phyloP scores from a whole-genome alignment of 92 coral and sea anemone species.

The Anthopleura xanthogrammica region DNA sequence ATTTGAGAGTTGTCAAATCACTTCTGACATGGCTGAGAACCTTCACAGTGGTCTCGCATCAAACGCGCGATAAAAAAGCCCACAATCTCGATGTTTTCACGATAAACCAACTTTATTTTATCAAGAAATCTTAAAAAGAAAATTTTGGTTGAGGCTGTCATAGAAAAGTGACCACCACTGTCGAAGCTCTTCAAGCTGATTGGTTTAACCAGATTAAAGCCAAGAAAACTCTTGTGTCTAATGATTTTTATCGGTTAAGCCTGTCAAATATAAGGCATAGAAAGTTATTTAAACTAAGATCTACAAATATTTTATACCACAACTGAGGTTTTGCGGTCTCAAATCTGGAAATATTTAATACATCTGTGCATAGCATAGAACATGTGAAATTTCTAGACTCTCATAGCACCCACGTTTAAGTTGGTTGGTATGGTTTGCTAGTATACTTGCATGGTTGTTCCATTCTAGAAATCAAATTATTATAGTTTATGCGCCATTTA shows the following conservation, averaged over 20 bases:
- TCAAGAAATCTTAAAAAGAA: slow-evolving; percentile 16
- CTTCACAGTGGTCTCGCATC: background rate
- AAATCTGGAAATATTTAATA: background rate
- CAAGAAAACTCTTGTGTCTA: background rate
- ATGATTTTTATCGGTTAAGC: background rate
- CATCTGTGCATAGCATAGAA: background rate
- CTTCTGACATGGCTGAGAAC: background rate
- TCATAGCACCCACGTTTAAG: background rate
- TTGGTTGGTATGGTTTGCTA: background rate
- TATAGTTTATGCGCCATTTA: too few species aligned
- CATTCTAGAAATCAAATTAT: too few species aligned
- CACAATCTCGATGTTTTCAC: slow-evolving; percentile 3
- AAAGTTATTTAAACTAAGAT: slow-evolving; percentile 8
- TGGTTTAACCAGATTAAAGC: background rate
- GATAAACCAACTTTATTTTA: slow-evolving; percentile 3
- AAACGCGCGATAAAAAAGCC: background rate
- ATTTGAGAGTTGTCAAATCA: background rate
- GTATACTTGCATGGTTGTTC: too few species aligned
- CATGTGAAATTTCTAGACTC: background rate
- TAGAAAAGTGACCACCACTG: background rate
- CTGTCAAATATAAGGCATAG: background rate
- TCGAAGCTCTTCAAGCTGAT: background rate
- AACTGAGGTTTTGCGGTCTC: background rate
- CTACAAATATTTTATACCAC: background rate
- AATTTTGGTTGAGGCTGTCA: slow-evolving; percentile 16